Percentiles rank a stretch among this genome's conserved stretches.
phyloP scores from a whole-genome alignment of 2,797 vertebrate genomes.

The Pampus argenteus region DNA sequence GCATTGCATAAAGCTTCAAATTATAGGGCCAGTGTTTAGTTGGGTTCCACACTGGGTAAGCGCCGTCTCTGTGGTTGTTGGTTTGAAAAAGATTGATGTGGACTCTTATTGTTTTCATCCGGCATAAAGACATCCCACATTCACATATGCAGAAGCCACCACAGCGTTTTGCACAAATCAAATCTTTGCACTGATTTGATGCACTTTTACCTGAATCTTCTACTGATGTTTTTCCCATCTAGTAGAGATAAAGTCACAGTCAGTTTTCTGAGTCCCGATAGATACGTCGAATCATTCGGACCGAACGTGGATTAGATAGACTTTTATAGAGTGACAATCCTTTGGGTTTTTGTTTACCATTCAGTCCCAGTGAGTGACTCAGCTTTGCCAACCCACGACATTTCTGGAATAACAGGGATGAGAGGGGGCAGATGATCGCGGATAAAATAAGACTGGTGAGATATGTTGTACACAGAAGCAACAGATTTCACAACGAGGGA shows the following conservation, averaged over 20 bases:
- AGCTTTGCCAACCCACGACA: slow-evolving; percentile 11
- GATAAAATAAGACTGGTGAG: background rate
- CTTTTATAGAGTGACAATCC: background rate
- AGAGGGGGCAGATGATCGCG: background rate
- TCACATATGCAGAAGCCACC: background rate
- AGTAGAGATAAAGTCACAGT: background rate
- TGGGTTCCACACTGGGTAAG: slow-evolving; percentile 44
- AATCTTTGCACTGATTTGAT: background rate
- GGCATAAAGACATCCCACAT: slow-evolving; percentile 11
- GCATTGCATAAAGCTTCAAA: slow-evolving; percentile 50
- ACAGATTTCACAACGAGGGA: slow-evolving; percentile 1
- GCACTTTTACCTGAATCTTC: background rate
- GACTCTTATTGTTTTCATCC: slow-evolving; percentile 50
- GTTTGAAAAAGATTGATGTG: slow-evolving; percentile 55
- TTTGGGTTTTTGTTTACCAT: slow-evolving; percentile 30
- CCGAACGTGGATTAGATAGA: no score
- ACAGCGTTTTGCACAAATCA: no score
- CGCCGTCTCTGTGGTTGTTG: slow-evolving; percentile 41
- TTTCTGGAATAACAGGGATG: slow-evolving; percentile 25
- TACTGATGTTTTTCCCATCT: background rate
- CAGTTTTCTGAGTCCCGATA: no score
- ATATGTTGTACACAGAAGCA: background rate
- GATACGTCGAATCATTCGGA: no score
- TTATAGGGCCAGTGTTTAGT: slow-evolving; percentile 54
- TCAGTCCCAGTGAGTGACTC: slow-evolving; percentile 9